Base-by-base conservation (phyloP, 2,113 vertebrate species). In the Hyaena hyaena region DNA sequence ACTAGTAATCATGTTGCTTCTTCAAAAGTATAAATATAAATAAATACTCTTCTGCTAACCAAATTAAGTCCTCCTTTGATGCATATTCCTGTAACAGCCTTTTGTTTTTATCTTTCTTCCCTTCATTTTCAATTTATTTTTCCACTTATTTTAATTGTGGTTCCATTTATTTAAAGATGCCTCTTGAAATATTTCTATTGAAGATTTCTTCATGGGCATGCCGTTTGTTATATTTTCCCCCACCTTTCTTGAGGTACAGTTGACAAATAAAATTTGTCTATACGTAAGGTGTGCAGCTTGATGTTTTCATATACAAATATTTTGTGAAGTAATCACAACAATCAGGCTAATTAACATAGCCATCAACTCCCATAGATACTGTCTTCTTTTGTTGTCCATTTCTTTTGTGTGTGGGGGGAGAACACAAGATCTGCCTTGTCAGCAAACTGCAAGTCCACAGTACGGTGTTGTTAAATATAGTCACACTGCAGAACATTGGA, bases 41-140 rank as follows among this genome's bases (percentile, higher is more conserved):
- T 95, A 81, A 76, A 66, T 88, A 48, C 87, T 93, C 68, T 66
- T 55, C 61, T 69, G 7, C 16, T 69, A 90, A 65, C 33, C 19
- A 96, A 71, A 83, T 91, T 85, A 90, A 77, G 89, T 95, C 14
- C 2, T 89, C 73, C 21, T 87, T 66, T 95, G 82, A 93, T 71
- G 19, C 21, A 88, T 33, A 80, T 86, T 95, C 58, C 68, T 77
- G 8, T 74, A 88, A n/a, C 12, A 71, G 11, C 26, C 23, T 43
- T 61, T 85, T 86, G 26, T 6, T 90, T 68, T 77, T 77, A 84
- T 77, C 16, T 83, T 89, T 63, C 33, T 92, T 90, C 2, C 33
- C 3, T 88, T 85, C 8, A 58, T 86, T 66, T 89, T 45, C 33
- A 89, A 65, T 88, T 26, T 89, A 68, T 66, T 79, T 58, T 93